phyloP scores from a whole-genome alignment of 2,113 vertebrate species.

The Sialia sialis region DNA sequence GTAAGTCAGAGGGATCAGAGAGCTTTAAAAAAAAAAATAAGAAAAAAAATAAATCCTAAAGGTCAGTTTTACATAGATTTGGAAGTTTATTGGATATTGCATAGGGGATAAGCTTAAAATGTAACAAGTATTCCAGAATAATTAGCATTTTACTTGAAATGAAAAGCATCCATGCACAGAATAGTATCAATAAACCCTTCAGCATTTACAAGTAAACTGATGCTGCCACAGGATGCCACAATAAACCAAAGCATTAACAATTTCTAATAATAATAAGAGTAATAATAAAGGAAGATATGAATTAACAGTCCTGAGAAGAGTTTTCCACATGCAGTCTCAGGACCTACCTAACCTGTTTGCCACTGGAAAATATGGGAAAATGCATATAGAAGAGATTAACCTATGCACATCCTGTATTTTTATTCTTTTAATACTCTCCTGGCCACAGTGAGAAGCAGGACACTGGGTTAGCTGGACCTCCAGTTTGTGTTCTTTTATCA shows the following conservation, averaged over 20 bases:
- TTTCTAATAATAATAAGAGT: not conserved
- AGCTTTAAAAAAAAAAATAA: constrained; percentile 79
- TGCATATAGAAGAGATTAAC: not conserved
- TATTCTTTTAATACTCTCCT: not conserved
- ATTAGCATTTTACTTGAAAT: not conserved
- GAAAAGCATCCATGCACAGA: not conserved
- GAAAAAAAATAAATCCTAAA: not conserved
- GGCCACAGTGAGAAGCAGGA: not conserved
- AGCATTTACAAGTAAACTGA: not conserved
- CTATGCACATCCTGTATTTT: not conserved
- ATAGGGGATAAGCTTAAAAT: not conserved
- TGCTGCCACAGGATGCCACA: not conserved
- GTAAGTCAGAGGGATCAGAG: constrained; percentile 95
- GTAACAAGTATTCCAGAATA: not conserved
- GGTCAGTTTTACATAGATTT: constrained; percentile 23
- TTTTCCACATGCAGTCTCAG: not conserved
- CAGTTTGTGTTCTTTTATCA: not conserved
- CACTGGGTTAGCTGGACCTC: not conserved
- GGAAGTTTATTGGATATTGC: not conserved
- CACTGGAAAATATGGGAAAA: not conserved
- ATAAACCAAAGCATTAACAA: not conserved
- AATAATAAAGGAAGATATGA: not conserved
- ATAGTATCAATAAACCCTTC: not conserved
- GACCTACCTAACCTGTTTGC: not conserved
- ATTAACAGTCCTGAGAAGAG: not conserved